Evolutionary conservation across 2,113 vertebrate genomes (phyloP).

Genomic region (Pelecanus crispus): DNA sequence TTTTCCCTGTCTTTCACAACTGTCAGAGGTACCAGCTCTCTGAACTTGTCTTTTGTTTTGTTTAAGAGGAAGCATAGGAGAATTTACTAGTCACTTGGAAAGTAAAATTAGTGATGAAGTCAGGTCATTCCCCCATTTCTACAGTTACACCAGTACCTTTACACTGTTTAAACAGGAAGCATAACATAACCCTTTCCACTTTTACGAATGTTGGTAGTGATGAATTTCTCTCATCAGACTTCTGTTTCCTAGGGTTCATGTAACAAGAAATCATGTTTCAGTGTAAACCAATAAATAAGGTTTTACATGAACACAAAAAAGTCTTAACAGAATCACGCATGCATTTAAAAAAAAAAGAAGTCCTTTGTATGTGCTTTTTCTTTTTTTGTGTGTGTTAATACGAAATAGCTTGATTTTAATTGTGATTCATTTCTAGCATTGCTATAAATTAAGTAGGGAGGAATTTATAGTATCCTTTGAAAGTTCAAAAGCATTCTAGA

Average conservation of each 20-base stretch:
- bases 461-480: background rate
- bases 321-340: background rate
- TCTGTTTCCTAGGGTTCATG: background rate
- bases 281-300: background rate
- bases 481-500: background rate
- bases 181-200: background rate
- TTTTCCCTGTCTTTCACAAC: conserved; percentile 62
- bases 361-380: background rate
- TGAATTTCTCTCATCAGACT: background rate
- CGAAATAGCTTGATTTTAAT: background rate
- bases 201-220: background rate
- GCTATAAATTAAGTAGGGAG: background rate
- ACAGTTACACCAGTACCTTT: background rate
- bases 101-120: conserved; percentile 32
- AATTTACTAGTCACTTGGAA: conserved; percentile 44
- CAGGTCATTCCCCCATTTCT: background rate
- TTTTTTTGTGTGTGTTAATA: background rate
- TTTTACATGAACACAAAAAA: background rate
- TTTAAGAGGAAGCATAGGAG: conserved; percentile 52
- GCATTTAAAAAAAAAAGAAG: background rate
- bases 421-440: background rate
- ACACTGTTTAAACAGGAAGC: background rate
- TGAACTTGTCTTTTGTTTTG: conserved; percentile 66
- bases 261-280: background rate
- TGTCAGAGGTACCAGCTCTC: conserved; percentile 64